Percentiles rank a stretch among this genome's conserved stretches.
Conservation (phyloP, 92 coral and sea anemone species). For the Pocillopora meandrina region DNA sequence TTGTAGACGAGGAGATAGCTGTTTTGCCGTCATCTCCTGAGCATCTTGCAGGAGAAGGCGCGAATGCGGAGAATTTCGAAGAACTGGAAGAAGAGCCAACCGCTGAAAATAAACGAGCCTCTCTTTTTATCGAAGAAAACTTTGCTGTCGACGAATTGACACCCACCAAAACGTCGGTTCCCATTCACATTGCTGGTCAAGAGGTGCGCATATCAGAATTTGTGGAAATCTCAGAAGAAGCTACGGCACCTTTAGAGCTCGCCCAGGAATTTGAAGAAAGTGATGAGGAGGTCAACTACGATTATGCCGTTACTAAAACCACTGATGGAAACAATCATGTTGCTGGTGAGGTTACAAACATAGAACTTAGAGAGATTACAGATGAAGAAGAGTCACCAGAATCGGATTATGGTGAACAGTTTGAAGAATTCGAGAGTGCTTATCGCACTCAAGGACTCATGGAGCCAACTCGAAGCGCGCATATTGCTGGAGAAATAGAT, state of each 20-base stretch:
- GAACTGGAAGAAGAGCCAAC: neutral
- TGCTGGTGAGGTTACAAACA: slow-evolving; percentile 40
- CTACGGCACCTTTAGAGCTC: slow-evolving; percentile 5
- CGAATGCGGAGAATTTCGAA: neutral
- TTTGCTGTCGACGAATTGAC: neutral
- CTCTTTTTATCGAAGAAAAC: slow-evolving; percentile 22
- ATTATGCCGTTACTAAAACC: slow-evolving; percentile 19
- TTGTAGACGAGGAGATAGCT: slow-evolving; percentile 10
- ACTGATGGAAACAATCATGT: slow-evolving; percentile 13
- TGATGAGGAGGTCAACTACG: slow-evolving; percentile 31
- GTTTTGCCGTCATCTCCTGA: slow-evolving; percentile 25
- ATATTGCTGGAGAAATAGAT: slow-evolving; percentile 30
- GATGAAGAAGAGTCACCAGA: slow-evolving; percentile 43
- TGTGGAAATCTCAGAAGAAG: slow-evolving; percentile 16
- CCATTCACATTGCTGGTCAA: slow-evolving; percentile 38
- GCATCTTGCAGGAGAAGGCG: slow-evolving; percentile 26
- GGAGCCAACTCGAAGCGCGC: neutral
- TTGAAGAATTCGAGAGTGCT: slow-evolving; percentile 31
- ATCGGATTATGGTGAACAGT: slow-evolving; percentile 41
- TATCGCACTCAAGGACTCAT: neutral
- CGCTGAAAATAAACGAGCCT: slow-evolving; percentile 21
- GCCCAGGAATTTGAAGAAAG: slow-evolving; percentile 46
- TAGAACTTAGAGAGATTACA: slow-evolving; percentile 5
- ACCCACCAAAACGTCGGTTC: slow-evolving; percentile 1
- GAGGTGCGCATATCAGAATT: neutral